Conservation (phyloP, 2,888 invertebrate genomes). For the Gibbula magus region DNA sequence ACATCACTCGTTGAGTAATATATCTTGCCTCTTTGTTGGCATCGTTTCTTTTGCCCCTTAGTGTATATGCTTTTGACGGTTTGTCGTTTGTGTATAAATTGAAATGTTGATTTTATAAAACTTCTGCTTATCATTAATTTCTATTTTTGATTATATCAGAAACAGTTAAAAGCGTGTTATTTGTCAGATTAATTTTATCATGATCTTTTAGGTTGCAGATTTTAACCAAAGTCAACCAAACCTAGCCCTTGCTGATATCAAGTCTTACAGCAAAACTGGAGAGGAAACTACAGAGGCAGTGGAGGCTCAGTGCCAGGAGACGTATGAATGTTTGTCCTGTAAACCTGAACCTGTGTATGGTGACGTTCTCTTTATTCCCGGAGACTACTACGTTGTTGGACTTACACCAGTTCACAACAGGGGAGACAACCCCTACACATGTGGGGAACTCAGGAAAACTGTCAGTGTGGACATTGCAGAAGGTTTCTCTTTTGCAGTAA, state of each 20-base stretch:
- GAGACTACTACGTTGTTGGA: conserved; percentile 16
- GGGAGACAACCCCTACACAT: neutral
- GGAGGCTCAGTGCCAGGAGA: neutral
- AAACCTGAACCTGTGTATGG: neutral
- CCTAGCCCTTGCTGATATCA: neutral
- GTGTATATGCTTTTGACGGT: no score
- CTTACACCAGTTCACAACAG: neutral
- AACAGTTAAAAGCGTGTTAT: neutral
- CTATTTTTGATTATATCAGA: no score
- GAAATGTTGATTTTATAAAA: no score
- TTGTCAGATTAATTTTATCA: neutral
- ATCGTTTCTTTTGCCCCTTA: no score
- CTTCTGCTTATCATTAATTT: no score
- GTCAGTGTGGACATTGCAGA: conserved; percentile 11
- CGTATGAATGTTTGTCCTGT: neutral
- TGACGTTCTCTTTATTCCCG: neutral
- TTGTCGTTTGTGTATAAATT: no score
- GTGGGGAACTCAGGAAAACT: neutral
- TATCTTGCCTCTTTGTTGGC: no score
- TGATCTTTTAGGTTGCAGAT: neutral
- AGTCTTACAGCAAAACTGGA: neutral
- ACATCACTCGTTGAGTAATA: no score
- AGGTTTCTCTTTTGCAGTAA: neutral
- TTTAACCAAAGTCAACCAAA: neutral
- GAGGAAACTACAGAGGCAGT: neutral